Evolutionary conservation across 2,797 vertebrate genomes (phyloP), one percentile per base, ranked within the genome.

Genomic region (Loriculus beryllinus): DNA sequence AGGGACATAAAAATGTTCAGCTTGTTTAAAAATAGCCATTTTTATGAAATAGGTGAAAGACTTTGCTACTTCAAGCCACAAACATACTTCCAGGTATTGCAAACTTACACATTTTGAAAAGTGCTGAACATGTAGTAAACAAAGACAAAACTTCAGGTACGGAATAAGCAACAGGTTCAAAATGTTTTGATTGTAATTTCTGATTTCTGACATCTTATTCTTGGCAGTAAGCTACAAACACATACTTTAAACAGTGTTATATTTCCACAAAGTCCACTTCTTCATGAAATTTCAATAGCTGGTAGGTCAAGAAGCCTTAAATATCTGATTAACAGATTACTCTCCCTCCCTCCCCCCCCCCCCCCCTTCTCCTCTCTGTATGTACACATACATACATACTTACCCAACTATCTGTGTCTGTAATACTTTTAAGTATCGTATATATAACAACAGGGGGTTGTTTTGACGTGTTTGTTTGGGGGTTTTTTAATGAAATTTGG

Each of bases 181-280:
- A 1, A 56, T 70, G 17, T 16, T 67, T 43, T 67, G 7, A 2
- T 22, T 14, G 2, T n/a, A 62, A 47, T 23, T 82, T 62, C 14
- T 8, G n/a, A 10, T 31, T 90, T 93, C 72, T 91, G 25, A 71
- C 67, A 84, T 16, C 59, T 95, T 84, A 45, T 14, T 92, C 64
- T 52, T 76, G 17, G 21, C 23, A 47, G 4, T 15, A 49, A 88
- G 14, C 15, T 62, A 37, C 37, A 56, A 89, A 64, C 2, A 31
- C 9, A 22, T 28, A 31, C 14, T 56, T 91, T 40, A 71, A 86
- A 49, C 3, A 28, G 6, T 28, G 10, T 2, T 60, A 4, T 1
- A 35, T 8, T 15, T 79, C 20, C 52, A 64, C 31, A n/a, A 60
- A 77, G 7, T 39, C 18, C 15, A 21, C 18, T 45, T 56, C 17